phyloP scores from a whole-genome alignment of 2,888 invertebrate genomes.

The Drosophila phalerata region DNA sequence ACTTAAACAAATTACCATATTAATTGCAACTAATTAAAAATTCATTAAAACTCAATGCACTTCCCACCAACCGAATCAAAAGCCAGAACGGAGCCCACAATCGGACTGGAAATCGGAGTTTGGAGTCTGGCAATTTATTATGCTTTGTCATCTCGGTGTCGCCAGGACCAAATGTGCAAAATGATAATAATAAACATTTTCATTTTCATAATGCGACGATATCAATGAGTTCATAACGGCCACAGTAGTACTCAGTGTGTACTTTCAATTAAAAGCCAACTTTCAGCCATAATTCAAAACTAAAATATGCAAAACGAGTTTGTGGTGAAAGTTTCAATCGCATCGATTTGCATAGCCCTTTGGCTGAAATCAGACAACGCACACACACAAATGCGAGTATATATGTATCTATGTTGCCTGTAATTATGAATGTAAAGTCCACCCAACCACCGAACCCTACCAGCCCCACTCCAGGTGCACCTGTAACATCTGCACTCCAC shows the following conservation, averaged over 20 bases:
- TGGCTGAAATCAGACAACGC: constrained; percentile 4
- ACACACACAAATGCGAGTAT: neutral
- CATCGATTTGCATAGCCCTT: constrained; percentile 60
- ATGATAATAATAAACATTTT: constrained; percentile 80
- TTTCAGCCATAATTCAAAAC: constrained; percentile 79
- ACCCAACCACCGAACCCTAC: constrained; percentile 12
- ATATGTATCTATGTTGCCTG: constrained; percentile 15
- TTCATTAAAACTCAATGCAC: constrained; percentile 69
- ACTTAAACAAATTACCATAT: constrained; percentile 82
- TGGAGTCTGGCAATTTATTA: constrained; percentile 66
- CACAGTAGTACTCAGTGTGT: constrained; percentile 57
- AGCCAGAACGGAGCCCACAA: constrained; percentile 10
- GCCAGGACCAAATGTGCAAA: constrained; percentile 66
- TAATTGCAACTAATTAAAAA: constrained; percentile 83
- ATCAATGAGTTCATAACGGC: constrained; percentile 79
- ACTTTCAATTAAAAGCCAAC: constrained; percentile 81
- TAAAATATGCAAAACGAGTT: constrained; percentile 75
- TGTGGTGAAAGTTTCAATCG: constrained; percentile 68
- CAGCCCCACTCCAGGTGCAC: constrained; percentile 43
- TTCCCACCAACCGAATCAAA: constrained; percentile 21
- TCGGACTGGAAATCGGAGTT: constrained; percentile 20
- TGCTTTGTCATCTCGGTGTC: constrained; percentile 77
- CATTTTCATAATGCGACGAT: constrained; percentile 70
- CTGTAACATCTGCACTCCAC: constrained; percentile 68
- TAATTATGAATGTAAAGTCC: constrained; percentile 52